phyloP scores from a whole-genome alignment of 2,113 vertebrate genomes.

The Fregetta grallaria region DNA sequence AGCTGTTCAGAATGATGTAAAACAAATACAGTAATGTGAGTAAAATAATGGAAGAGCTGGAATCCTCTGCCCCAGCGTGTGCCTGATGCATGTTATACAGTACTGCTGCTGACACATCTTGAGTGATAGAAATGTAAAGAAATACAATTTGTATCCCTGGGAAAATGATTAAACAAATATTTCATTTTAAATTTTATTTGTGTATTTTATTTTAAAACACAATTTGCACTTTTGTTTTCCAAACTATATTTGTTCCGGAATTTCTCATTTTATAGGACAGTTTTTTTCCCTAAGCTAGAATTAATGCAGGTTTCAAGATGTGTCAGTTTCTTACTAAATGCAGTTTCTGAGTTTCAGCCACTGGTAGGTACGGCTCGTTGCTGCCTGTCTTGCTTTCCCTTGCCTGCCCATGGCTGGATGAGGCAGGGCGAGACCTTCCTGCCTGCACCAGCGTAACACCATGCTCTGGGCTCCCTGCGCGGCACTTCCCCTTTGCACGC shows the following conservation, averaged over 20 bases:
- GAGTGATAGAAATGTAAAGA: not conserved
- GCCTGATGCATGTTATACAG: not conserved
- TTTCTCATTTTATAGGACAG: not conserved
- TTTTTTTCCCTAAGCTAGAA: not conserved
- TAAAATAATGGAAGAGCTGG: not conserved
- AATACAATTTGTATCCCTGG: not conserved
- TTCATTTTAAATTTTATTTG: not conserved
- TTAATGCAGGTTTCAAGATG: not conserved
- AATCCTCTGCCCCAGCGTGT: not conserved
- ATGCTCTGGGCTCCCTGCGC: fast-evolving
- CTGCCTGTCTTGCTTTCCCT: fast-evolving
- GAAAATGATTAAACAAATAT: not conserved
- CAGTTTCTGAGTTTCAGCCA: not conserved
- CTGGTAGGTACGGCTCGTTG: fast-evolving
- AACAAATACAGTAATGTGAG: not conserved
- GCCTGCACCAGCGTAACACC: fast-evolving
- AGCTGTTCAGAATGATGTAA: not conserved
- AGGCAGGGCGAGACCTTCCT: not conserved
- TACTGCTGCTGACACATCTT: not conserved
- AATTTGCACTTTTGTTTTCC: not conserved
- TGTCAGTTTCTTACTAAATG: not conserved
- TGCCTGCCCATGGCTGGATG: not conserved
- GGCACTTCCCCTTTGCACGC: fast-evolving
- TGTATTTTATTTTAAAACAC: not conserved
- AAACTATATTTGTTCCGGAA: not conserved